Conservation (phyloP, 1,140 invertebrate genomes). For the Drosophila takahashii region DNA sequence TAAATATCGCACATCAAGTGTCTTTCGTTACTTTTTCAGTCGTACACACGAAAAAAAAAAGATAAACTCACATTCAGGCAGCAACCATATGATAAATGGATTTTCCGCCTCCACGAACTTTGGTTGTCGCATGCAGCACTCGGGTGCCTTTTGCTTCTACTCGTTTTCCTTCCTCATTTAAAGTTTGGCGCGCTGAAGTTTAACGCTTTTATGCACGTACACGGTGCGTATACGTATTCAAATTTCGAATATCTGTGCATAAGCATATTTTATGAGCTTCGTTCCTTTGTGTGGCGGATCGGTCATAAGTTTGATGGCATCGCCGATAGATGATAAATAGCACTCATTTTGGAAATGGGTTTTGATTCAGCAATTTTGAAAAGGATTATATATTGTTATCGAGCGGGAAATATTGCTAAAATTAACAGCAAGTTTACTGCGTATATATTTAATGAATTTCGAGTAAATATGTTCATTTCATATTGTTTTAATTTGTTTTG, state of each 20-base stretch:
- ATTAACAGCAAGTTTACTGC: no score
- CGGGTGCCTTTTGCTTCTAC: slow-evolving; percentile 16
- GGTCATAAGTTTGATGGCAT: slow-evolving; percentile 31
- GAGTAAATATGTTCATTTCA: no score
- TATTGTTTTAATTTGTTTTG: no score
- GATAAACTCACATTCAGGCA: slow-evolving; percentile 27
- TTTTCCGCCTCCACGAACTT: slow-evolving; percentile 55
- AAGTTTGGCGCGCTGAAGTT: slow-evolving; percentile 46
- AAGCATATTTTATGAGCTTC: slow-evolving; percentile 30
- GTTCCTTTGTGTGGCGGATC: slow-evolving; percentile 6
- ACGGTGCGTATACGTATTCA: slow-evolving; percentile 25
- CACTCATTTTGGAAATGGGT: slow-evolving; percentile 12
- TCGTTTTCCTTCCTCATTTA: slow-evolving; percentile 35
- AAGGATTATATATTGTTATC: background rate
- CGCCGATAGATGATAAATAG: slow-evolving; percentile 25
- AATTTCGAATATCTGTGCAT: slow-evolving; percentile 16
- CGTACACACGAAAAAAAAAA: slow-evolving; percentile 1
- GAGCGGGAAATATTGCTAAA: background rate
- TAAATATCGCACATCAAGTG: slow-evolving; percentile 46
- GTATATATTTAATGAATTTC: no score
- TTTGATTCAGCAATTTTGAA: background rate
- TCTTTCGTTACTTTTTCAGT: slow-evolving; percentile 42
- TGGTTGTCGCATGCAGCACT: slow-evolving; percentile 47
- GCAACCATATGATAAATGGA: slow-evolving; percentile 60
- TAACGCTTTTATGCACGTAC: slow-evolving; percentile 7